Conservation (phyloP, 2,113 vertebrate genomes). For the Pteropus alecto region DNA sequence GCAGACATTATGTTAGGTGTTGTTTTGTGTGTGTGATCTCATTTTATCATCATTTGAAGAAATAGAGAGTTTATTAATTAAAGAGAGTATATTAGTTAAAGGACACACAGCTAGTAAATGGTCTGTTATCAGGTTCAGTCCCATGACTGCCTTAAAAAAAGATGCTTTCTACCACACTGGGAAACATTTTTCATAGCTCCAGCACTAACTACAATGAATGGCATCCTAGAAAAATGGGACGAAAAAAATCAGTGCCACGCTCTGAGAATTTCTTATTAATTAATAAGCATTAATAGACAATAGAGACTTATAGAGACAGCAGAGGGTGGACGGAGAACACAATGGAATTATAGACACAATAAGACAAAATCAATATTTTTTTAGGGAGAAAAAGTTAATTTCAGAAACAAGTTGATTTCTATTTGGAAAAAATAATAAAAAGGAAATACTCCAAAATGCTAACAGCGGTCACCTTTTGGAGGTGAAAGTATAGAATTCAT, state of each 20-base stretch:
- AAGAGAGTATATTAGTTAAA: not conserved
- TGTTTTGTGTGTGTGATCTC: not conserved
- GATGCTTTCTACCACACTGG: not conserved
- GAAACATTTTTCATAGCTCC: not conserved
- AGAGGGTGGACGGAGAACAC: not conserved
- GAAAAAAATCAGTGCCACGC: not conserved
- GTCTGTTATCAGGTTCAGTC: not conserved
- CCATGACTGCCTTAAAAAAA: not conserved
- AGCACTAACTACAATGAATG: not conserved
- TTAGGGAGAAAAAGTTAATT: not conserved
- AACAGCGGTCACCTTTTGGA: not conserved
- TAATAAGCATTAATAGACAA: not conserved
- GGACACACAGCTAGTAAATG: not conserved
- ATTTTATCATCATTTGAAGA: not conserved
- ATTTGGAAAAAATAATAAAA: constrained; percentile 23
- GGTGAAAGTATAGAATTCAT: not conserved
- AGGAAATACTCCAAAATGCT: not conserved
- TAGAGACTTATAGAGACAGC: not conserved
- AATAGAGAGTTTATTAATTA: not conserved
- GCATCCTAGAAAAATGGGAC: not conserved
- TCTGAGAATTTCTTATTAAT: not conserved
- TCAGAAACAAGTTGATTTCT: not conserved
- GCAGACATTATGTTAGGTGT: not conserved
- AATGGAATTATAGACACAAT: not conserved
- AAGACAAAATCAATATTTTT: not conserved